Conservation (phyloP, 1,140 invertebrate genomes). For the Onthophagus taurus region DNA sequence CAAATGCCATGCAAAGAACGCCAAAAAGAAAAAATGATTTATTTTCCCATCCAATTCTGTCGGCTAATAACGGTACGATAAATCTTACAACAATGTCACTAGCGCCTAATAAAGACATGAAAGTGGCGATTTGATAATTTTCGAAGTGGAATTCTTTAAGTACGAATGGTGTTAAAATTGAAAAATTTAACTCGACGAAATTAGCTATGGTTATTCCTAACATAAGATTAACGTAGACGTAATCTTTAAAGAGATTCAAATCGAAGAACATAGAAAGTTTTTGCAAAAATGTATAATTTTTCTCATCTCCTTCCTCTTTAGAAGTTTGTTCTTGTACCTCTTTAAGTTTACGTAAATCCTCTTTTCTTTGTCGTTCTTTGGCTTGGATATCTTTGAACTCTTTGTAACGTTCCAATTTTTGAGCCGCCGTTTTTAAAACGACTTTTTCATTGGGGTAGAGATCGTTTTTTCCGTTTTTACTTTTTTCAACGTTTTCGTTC, state of each 20-base stretch:
- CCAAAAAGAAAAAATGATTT: constrained; percentile 58
- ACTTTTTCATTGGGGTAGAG: constrained; percentile 23
- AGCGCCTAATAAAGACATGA: constrained; percentile 49
- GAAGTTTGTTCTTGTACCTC: constrained; percentile 4
- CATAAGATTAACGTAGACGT: constrained; percentile 52
- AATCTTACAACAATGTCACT: constrained; percentile 50
- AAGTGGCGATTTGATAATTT: constrained; percentile 45
- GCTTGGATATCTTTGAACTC: constrained; percentile 14
- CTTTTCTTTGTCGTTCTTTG: constrained; percentile 1
- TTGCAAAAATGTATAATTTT: constrained; percentile 20
- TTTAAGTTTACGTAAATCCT: constrained; percentile 14
- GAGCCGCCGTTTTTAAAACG: constrained; percentile 25
- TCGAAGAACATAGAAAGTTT: constrained; percentile 43
- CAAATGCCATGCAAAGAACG: constrained; percentile 51
- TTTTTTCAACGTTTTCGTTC: too few relatives aligned
- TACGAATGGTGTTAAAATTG: constrained; percentile 54
- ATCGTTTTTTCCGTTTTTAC: neutral
- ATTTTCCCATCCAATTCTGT: constrained; percentile 53
- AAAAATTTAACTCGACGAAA: constrained; percentile 60
- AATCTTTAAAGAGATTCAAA: constrained; percentile 45
- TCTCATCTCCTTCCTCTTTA: constrained; percentile 6
- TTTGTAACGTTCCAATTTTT: constrained; percentile 23
- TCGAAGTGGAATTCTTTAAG: constrained; percentile 48
- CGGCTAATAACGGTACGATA: constrained; percentile 50
- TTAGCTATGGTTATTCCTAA: constrained; percentile 56